Conservation (phyloP, 1,140 invertebrate species). For the Anoplolepis gracilipes region DNA sequence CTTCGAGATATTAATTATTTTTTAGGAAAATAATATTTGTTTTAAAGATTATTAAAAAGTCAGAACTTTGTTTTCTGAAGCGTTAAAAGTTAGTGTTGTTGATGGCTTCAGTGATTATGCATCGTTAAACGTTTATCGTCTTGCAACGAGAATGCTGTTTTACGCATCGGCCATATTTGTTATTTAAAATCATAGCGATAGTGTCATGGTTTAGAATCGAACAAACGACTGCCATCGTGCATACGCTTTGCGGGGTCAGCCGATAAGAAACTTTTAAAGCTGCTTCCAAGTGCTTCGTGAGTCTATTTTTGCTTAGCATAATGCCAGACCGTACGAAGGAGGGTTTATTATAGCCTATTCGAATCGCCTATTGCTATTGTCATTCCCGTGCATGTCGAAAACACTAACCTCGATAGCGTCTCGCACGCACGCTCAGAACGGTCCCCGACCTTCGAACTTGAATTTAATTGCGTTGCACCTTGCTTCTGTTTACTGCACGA, state of each 20-base stretch:
- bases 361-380: slow-evolving; percentile 61
- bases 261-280: slow-evolving; percentile 61
- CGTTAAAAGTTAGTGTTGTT: slow-evolving; percentile 1
- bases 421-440: slow-evolving; percentile 51
- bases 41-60: neutral
- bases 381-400: slow-evolving; percentile 58
- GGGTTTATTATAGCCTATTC: slow-evolving; percentile 55
- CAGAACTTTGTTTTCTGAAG: neutral
- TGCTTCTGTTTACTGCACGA: slow-evolving; percentile 17
- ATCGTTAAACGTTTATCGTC: slow-evolving; percentile 48
- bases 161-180: slow-evolving; percentile 40
- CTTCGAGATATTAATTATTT: neutral
- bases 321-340: slow-evolving; percentile 38
- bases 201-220: slow-evolving; percentile 37
- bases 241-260: slow-evolving; percentile 16
- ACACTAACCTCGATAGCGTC: slow-evolving; percentile 59
- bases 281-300: slow-evolving; percentile 41
- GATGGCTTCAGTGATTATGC: slow-evolving; percentile 30
- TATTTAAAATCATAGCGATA: slow-evolving; percentile 47
- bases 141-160: slow-evolving; percentile 38
- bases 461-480: slow-evolving; percentile 56
- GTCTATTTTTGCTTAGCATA: slow-evolving; percentile 50
- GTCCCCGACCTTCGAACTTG: slow-evolving; percentile 58
- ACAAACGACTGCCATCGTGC: slow-evolving; percentile 39
- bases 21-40: slow-evolving; percentile 5